phyloP scores from a whole-genome alignment of 2,797 vertebrate genomes.

The Poeciliopsis turneri region DNA sequence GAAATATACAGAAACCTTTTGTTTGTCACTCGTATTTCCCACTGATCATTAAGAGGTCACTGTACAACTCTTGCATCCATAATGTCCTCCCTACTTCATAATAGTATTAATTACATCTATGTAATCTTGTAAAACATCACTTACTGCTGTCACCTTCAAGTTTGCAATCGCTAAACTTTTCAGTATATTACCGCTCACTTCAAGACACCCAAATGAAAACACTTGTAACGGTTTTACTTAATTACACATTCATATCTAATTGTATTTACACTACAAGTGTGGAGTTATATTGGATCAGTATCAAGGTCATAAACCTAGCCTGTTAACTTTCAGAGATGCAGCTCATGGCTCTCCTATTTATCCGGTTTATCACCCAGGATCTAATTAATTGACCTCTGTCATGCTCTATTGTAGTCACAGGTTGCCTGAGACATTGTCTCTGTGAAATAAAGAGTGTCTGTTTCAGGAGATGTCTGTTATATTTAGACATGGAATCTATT shows the following conservation, averaged over 20 bases:
- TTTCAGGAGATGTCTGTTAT: constrained; percentile 69
- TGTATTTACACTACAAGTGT: constrained; percentile 74
- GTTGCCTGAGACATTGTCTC: constrained; percentile 58
- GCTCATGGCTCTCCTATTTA: constrained; percentile 59
- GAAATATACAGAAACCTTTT: constrained; percentile 29
- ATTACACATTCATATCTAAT: constrained; percentile 66
- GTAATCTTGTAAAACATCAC: constrained; percentile 69
- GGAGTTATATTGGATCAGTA: constrained; percentile 65
- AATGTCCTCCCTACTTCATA: constrained; percentile 56
- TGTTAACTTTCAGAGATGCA: constrained; percentile 69
- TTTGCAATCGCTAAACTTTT: constrained; percentile 55
- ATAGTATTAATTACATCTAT: constrained; percentile 66
- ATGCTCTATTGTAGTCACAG: constrained; percentile 62
- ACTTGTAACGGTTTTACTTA: constrained; percentile 67
- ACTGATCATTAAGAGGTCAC: constrained; percentile 50
- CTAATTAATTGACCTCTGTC: constrained; percentile 74
- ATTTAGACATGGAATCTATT: constrained; percentile 76
- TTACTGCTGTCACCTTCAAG: constrained; percentile 74
- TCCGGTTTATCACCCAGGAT: constrained; percentile 67
- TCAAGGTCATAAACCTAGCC: constrained; percentile 69
- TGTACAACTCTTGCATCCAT: constrained; percentile 58
- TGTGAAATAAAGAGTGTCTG: constrained; percentile 60
- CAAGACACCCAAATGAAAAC: constrained; percentile 44
- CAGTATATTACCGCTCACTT: constrained; percentile 30
- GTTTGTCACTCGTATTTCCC: constrained; percentile 32